Evolutionary conservation across 2,888 invertebrate genomes (phyloP), one percentile per base, ranked within the genome.

Genomic region (Drosophila seclusa): DNA sequence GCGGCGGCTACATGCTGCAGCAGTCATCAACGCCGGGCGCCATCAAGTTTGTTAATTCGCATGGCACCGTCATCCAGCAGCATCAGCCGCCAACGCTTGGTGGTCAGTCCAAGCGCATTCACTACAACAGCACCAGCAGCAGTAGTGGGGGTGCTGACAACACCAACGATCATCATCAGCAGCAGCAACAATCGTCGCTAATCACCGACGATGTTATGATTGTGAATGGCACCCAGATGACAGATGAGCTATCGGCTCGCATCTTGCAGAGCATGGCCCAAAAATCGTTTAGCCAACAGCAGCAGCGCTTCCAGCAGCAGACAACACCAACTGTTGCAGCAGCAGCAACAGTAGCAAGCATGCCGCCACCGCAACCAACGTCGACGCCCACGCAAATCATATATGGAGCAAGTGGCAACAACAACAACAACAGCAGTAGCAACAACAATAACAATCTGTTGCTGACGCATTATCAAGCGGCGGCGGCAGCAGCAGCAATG

Each of bases 171-270:
- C 78, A 73, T 16, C 82, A 76, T 8, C 74, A 78, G 32, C 61
- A 70, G 54, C 60, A 68, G 32, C 79, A 63, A 24, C 80, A 64
- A 53, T 79, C 90, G 5, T 85, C 90, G n/a, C 60, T 91, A 34
- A 79, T 91, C 60, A 87, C 90, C 24, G 93, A 93, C 57, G 93
- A 93, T 69, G 92, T 93, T 24, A 92, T 93, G 91, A 92, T 93
- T 76, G 93, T 93, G 11, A 93, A 93, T 81, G 93, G 93, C 36
- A 93, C 93, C 1, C 92, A 93, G 71, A 93, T 93, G 93, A 93
- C 93, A 3, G 93, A 93, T 62, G 93, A 93, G 76, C 45, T 93
- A 3, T 93, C 93, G 38, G 93, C 93, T 5, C 90, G 93, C 48
- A 93, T 93, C 50, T 73, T 93, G 31, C 93, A 93, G 68, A 93